Evolutionary conservation across 2,797 vertebrate genomes (phyloP), one percentile per base, ranked within the genome.

Genomic region (Falco columbarius): DNA sequence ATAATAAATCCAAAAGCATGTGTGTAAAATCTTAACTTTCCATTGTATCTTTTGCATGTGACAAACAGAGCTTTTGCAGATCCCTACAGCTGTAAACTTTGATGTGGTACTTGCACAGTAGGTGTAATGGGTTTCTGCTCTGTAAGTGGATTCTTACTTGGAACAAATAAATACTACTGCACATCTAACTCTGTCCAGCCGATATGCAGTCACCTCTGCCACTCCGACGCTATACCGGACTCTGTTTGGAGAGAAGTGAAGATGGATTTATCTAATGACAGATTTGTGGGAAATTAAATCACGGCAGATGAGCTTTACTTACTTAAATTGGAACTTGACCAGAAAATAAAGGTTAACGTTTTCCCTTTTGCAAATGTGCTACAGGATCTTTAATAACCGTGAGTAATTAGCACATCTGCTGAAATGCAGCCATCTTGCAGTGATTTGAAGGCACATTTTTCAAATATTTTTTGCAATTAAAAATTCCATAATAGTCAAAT

Each of bases 211-310:
- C 17, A 54, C 15, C 30, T 62, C 44, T 63, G 42, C 42, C 24
- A 9, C 75, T 46, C 3, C 54, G 59, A 26, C 6, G 1, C 77
- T 68, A n/a, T 49, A 49, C 27, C 3, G 0, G 5, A 54, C 58
- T n/a, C 55, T 88, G 1, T 81, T 58, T 71, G 81, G 81, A 56
- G 51, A 71, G 27, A 74, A 94, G 58, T 47, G 27, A 89, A 91
- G 77, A 47, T 68, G 80, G 56, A n/a, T 68, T 93, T 84, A 62
- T 59, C 40, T 95, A 87, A 94, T 82, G 86, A 32, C 58, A 95
- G 85, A 46, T 70, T 51, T 11, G 17, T 70, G 46, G 73, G 68
- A 66, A 95, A 90, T 85, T 44, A 32, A 87, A 74, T 49, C 46
- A 40, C 56, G 77, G n/a, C 73, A 51, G 20, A 13, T 66, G 51